Evolutionary conservation across 2,888 invertebrate genomes (phyloP).

Genomic region (Gortyna flavago): DNA sequence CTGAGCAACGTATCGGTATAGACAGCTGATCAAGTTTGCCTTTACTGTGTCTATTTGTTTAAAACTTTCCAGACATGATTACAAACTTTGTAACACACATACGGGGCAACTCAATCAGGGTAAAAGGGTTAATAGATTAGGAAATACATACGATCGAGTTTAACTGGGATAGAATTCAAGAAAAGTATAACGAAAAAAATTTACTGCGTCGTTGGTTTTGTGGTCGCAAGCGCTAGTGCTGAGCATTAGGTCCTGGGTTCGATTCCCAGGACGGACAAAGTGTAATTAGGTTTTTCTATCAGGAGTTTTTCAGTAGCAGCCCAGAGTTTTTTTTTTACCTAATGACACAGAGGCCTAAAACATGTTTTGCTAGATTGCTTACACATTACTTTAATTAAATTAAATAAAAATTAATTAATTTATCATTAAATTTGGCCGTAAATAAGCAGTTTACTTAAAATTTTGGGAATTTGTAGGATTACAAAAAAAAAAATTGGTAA

Average conservation of each 20-base stretch:
- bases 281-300: neutral
- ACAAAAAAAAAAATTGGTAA: no score
- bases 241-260: neutral
- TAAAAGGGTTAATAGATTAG: slow-evolving; percentile 12
- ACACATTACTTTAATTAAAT: no score
- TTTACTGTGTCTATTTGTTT: slow-evolving; percentile 28
- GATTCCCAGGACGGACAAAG: neutral
- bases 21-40: slow-evolving; percentile 36
- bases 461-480: no score
- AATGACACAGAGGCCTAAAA: no score
- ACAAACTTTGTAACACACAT: slow-evolving; percentile 22
- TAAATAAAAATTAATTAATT: no score
- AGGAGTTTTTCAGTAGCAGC: neutral
- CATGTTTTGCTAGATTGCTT: no score
- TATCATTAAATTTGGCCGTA: no score
- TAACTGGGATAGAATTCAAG: neutral
- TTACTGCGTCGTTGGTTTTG: no score
- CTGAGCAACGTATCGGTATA: slow-evolving; percentile 10
- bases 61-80: slow-evolving; percentile 40
- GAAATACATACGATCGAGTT: neutral
- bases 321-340: no score
- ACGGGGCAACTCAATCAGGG: slow-evolving; percentile 23
- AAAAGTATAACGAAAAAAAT: no score
- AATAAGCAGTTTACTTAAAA: no score
- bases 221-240: no score